Evolutionary conservation across 1,140 invertebrate genomes (phyloP), one percentile per base, ranked within the genome.

Genomic region (Pseudomyrmex sp.): DNA sequence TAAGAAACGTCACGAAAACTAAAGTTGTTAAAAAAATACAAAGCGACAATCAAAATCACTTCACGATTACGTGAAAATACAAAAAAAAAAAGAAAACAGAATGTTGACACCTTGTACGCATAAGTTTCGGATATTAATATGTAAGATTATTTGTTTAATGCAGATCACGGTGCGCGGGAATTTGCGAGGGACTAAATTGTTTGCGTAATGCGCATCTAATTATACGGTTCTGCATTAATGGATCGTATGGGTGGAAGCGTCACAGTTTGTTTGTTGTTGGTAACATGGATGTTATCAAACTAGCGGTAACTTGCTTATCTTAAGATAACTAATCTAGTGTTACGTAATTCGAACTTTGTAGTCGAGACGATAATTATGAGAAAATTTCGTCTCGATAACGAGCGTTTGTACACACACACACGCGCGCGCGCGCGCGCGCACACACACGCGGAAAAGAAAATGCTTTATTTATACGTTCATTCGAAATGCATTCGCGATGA

Each of bases 211-310:
- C n/a, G 20, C 54, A 70, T 70, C 76, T 80, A 80, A 80, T 80
- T 80, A 80, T 80, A 44, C 66, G 20, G 76, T 80, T 70, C 65
- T 70, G 44, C 44, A 80, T 70, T 80, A 80, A 80, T 70, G 76
- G 76, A 79, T 79, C 68, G 35, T 69, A 79, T 79, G 23, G 54
- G 52, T 79, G 54, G 7, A 59, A 48, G 76, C 66, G 20, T 59
- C 54, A 70, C 35, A 80, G 76, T 80, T 80, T 80, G 76, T 70
- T 80, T 80, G 76, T 80, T 79, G 76, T 80, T 80, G 35, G 76
- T 80, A 70, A 70, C 65, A 50, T 80, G 76, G 66, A 80, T 80
- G 66, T 80, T 80, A 80, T 58, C 65, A 70, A 61, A 80, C 65
- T 70, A 46, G 52, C 52, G 20, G 68, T 80, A 80, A 80, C 76